phyloP scores from a whole-genome alignment of 2,888 invertebrate genomes.

The Andrena trimmerana region DNA sequence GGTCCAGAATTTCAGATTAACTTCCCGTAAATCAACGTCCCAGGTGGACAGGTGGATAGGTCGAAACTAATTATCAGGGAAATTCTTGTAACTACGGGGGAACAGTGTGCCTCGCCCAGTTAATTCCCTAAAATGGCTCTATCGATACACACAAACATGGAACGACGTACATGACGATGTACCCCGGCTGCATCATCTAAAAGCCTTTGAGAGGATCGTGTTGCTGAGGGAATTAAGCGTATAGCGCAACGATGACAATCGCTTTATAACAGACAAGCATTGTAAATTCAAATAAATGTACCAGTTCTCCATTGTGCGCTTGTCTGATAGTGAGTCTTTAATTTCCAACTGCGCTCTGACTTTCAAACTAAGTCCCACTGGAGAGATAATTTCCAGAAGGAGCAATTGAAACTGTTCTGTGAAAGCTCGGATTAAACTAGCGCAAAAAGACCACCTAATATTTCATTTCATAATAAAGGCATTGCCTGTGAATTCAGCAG shows the following conservation, averaged over 20 bases:
- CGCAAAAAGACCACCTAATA: too few species aligned
- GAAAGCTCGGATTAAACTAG: too few species aligned
- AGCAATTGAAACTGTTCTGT: not conserved
- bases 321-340: not conserved
- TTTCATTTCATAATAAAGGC: not conserved
- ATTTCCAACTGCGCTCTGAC: not conserved
- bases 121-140: conserved; percentile 35
- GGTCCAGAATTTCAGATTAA: conserved; percentile 23
- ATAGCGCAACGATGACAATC: conserved; percentile 12
- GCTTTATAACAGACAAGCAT: not conserved
- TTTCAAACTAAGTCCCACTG: not conserved
- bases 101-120: not conserved
- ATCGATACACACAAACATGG: conserved; percentile 18
- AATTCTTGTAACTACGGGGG: conserved; percentile 21
- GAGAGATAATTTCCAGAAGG: not conserved
- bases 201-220: conserved; percentile 19
- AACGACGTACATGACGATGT: conserved; percentile 19
- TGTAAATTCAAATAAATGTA: not conserved
- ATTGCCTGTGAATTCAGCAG: not conserved
- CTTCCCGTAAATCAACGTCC: conserved; percentile 24
- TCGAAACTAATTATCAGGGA: conserved; percentile 19
- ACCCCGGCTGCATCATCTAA: conserved; percentile 5
- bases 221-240: conserved; percentile 6
- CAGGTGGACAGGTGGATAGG: not conserved
- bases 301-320: not conserved